phyloP scores from a whole-genome alignment of 2,888 invertebrate species.

The Halictus quadricinctus region DNA sequence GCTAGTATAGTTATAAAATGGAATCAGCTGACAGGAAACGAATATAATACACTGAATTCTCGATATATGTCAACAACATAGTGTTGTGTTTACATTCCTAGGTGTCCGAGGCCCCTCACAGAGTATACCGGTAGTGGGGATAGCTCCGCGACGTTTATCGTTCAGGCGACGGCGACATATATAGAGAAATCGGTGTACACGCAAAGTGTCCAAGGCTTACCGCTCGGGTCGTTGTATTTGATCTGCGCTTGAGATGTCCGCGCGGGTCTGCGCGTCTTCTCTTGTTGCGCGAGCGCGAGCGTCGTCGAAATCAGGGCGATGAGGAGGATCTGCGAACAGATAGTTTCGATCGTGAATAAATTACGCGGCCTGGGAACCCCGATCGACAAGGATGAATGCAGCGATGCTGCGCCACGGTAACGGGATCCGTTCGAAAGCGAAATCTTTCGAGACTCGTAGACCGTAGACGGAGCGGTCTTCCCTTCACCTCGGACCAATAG shows the following conservation, averaged over 20 bases:
- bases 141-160: too few species aligned
- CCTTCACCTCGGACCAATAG: constrained; percentile 13
- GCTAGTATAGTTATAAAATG: too few species aligned
- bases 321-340: constrained; percentile 69
- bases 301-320: constrained; percentile 67
- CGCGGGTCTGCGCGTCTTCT: constrained; percentile 57
- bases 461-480: not conserved
- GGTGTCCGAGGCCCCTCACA: too few species aligned
- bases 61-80: too few species aligned
- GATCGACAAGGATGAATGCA: constrained; percentile 5
- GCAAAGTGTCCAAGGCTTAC: constrained; percentile 63
- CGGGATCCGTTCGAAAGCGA: constrained; percentile 56
- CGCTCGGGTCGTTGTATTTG: constrained; percentile 75
- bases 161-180: too few species aligned
- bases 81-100: too few species aligned
- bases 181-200: too few species aligned
- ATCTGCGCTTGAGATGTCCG: constrained; percentile 74
- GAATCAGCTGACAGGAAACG: too few species aligned
- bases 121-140: too few species aligned
- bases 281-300: constrained; percentile 57
- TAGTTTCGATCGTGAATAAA: constrained; percentile 32
- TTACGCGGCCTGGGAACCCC: constrained; percentile 24
- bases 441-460: constrained; percentile 8
- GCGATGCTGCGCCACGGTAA: constrained; percentile 50
- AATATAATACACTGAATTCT: too few species aligned